Evolutionary conservation across 1,140 invertebrate species (phyloP).

Genomic region (Pseudachorutes palmiensis): DNA sequence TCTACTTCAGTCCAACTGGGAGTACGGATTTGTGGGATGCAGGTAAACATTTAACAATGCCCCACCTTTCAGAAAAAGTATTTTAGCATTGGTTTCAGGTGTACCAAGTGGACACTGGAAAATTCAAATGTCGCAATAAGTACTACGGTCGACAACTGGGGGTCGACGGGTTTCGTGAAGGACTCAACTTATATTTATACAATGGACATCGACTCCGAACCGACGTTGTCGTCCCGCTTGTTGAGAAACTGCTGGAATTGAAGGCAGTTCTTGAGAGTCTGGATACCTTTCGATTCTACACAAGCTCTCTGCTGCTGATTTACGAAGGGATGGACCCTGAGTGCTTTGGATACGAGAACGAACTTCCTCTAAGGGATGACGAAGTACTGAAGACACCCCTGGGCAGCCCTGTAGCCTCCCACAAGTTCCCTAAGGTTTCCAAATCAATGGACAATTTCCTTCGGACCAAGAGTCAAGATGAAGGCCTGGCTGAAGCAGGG

Average conservation of each 20-base stretch:
- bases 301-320: conserved; percentile 55
- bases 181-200: conserved; percentile 50
- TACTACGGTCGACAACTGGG: conserved; percentile 52
- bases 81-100: too few species aligned
- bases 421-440: conserved; percentile 8
- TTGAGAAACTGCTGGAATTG: conserved; percentile 47
- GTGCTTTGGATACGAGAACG: conserved; percentile 30
- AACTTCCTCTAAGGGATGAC: neutral
- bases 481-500: neutral
- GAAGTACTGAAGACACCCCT: conserved; percentile 8
- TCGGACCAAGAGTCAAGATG: conserved; percentile 9
- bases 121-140: conserved; percentile 54
- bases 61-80: too few species aligned
- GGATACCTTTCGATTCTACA: conserved; percentile 56
- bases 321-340: conserved; percentile 49
- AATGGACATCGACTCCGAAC: conserved; percentile 47
- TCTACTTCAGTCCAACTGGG: conserved; percentile 54
- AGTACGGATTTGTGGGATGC: conserved; percentile 55
- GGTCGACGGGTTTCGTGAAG: conserved; percentile 48
- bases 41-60: too few species aligned
- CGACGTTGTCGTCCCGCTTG: conserved; percentile 46
- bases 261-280: conserved; percentile 44
- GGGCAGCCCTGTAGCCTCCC: conserved; percentile 7
- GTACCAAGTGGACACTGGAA: conserved; percentile 50
- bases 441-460: conserved; percentile 28